Base-by-base conservation (phyloP, 2,797 vertebrate genomes). In the Capromys pilorides region DNA sequence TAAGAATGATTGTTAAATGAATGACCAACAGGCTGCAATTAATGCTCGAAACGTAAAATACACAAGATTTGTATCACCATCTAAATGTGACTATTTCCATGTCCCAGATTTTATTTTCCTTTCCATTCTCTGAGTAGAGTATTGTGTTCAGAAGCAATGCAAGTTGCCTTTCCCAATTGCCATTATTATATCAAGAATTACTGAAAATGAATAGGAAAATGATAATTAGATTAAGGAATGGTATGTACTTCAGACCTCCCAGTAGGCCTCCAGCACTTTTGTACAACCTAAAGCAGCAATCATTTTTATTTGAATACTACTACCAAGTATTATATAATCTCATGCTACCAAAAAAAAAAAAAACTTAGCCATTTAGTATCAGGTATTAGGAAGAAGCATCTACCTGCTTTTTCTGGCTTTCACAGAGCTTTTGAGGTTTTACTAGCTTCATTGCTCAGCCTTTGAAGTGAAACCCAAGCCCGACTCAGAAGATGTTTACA, bases 221-320 rank as follows among this genome's bases (percentile, higher is more conserved):
- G 39, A 66, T 41, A 71, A 1, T 86, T 78, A 49, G 19, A 75
- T 83, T 82, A 83, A 91, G 54, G 86, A 91, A 86, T 78, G 82
- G 33, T 57, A 57, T 87, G 2, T 64, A 77, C 73, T 82, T 91
- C 41, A 67, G 0, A 69, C 31, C 12, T 85, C 66, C 71, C 71
- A 19, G 33, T 39, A 73, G 66, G 64, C 57, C n/a, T 79, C 66
- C 22, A 21, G 73, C 26, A 92, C 57, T 78, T 94, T 45, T 85
- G 36, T 84, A 96, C 89, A 31, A 96, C 71, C 16, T 88, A 28
- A 88, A 75, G n/a, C 57, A 95, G 8, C 82, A 93, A 83, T 77
- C 12, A 41, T 81, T 95, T 96, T 84, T 84, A 83, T 94, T 87
- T 86, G 39, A 86, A 80, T 77, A 49, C 19, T 91, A 14, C 71